Percentiles rank a stretch among this genome's conserved stretches.
These are phyloP conservation scores for Peromyscus melanophrys DNA, from an alignment of 2,797 vertebrate genomes.

Conservation along the genomic window DNA sequence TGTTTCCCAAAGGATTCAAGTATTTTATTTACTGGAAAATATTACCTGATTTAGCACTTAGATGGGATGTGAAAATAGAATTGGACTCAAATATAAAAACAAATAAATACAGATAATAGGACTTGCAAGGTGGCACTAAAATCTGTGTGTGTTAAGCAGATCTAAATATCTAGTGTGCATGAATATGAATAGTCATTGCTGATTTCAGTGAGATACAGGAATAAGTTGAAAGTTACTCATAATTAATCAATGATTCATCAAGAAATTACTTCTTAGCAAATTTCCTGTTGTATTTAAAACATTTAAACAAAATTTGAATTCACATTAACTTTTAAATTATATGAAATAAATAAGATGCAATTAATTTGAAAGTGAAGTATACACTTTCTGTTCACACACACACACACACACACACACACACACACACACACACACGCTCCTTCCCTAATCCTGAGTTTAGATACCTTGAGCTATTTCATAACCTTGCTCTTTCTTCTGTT, in stretches of 20 bases:
- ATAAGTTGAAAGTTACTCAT: not conserved
- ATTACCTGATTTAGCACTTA: not conserved
- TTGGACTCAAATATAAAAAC: not conserved
- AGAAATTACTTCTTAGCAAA: slow-evolving; percentile 9
- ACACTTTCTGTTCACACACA: not conserved
- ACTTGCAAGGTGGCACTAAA: not conserved
- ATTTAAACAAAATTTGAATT: not conserved
- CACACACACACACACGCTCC: not conserved
- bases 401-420: not conserved
- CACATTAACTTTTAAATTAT: not conserved
- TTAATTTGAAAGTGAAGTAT: slow-evolving; percentile 25
- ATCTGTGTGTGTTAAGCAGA: not conserved
- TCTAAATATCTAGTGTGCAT: not conserved
- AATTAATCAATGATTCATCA: slow-evolving; percentile 16
- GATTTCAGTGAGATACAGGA: not conserved
- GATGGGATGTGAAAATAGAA: slow-evolving; percentile 25
- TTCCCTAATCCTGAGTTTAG: not conserved
- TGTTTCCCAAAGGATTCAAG: not conserved
- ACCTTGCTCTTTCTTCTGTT: not conserved
- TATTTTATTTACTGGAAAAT: slow-evolving; percentile 46
- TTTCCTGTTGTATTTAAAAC: slow-evolving; percentile 28
- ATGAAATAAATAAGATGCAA: not conserved
- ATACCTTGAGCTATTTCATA: not conserved
- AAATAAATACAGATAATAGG: slow-evolving; percentile 52
- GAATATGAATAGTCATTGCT: not conserved